Percentiles rank a stretch among this genome's conserved stretches.
phyloP scores from a whole-genome alignment of 2,888 invertebrate genomes.

The Lissocephala sabroskyi region DNA sequence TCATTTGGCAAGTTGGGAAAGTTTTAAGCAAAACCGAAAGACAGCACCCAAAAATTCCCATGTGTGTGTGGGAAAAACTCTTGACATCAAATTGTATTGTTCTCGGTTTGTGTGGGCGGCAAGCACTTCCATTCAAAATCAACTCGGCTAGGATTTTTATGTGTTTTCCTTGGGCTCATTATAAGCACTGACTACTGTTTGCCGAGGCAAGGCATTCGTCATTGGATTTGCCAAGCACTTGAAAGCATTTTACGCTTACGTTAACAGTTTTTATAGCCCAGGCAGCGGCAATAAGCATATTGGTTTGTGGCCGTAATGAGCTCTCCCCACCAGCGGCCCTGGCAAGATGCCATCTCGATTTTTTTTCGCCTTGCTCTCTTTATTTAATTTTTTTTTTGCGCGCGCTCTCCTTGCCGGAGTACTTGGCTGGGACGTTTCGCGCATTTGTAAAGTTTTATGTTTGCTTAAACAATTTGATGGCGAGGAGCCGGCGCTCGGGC shows the following conservation, averaged over 20 bases:
- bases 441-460: constrained; percentile 59
- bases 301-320: constrained; percentile 61
- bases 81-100: no score
- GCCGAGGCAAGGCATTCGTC: constrained; percentile 10
- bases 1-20: constrained; percentile 45
- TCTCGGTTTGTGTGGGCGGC: no score
- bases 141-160: no score
- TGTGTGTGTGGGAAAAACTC: no score
- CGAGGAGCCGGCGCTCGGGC: constrained; percentile 11
- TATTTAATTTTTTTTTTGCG: constrained; percentile 12
- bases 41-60: no score
- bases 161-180: no score
- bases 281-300: constrained; percentile 51
- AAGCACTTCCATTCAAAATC: no score
- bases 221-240: constrained; percentile 55
- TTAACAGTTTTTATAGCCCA: constrained; percentile 60
- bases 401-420: constrained; percentile 1
- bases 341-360: no score
- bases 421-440: constrained; percentile 29
- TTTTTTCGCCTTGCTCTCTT: no score
- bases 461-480: constrained; percentile 62
- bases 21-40: no score
- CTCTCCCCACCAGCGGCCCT: constrained; percentile 9
- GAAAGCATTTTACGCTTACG: constrained; percentile 62
- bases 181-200: constrained; percentile 16